Evolutionary conservation across 2,797 vertebrate genomes (phyloP), one percentile per base, ranked within the genome.

Genomic region (Rhinophrynus dorsalis): DNA sequence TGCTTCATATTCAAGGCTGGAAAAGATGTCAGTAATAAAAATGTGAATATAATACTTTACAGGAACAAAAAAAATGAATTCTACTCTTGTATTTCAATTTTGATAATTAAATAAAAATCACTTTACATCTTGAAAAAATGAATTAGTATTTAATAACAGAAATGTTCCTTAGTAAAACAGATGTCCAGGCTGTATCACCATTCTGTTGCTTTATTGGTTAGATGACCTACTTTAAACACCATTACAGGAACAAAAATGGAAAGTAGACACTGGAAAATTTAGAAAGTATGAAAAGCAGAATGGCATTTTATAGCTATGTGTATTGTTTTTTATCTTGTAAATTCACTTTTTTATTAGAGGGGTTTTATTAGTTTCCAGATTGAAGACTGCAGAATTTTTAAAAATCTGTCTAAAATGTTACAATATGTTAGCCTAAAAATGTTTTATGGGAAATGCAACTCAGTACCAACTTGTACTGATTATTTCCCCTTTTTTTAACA

Each of bases 131-230:
- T 24, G 3, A 9, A 21, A 65, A 15, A 54, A 38, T n/a, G 26
- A 15, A 40, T 7, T 40, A 6, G 3, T 35, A 13, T 66, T 15
- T 40, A 24, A 13, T 27, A 56, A 18, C 10, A 44, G 35, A 23
- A 59, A 50, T 59, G 21, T 37, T 50, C 21, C n/a, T 51, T 38
- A 45, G 38, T 56, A 32, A 56, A 45, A 45, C 35, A 65, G 37
- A 66, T 55, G 51, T 65, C 62, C 13, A 45, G 30, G 21, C n/a
- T 54, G 35, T 5, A 40, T 18, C 32, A 40, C 6, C 9, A 38
- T 27, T 64, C 6, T 29, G 21, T 29, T 64, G 18, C 27, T 66
- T 55, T 56, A 55, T 55, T 32, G 17, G 37, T 52, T 64, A 24
- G 18, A 24, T 56, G 54, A 56, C 30, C 54, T 56, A n/a, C 18